phyloP scores from a whole-genome alignment of 2,797 vertebrate species.

The Sciurus carolinensis region DNA sequence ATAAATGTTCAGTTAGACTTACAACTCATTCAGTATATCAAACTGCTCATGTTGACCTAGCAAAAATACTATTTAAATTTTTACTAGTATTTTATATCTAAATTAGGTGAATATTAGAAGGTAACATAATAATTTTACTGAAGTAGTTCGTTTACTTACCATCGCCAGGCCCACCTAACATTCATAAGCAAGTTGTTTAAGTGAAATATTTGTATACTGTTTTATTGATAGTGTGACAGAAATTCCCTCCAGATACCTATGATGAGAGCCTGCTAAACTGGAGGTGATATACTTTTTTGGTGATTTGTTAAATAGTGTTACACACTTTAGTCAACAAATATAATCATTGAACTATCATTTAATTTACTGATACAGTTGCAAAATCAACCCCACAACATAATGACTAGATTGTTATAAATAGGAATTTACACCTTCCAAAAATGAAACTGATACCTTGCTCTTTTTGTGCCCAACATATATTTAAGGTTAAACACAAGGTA shows the following conservation, averaged over 20 bases:
- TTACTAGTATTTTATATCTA: constrained; percentile 45
- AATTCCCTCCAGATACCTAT: constrained; percentile 1
- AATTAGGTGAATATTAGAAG: constrained; percentile 48
- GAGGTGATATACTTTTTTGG: constrained; percentile 61
- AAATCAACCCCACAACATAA: constrained; percentile 64
- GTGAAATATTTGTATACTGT: constrained; percentile 27
- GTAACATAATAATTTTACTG: constrained; percentile 55
- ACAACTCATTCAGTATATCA: constrained; percentile 30
- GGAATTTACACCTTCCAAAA: constrained; percentile 69
- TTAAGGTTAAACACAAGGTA: constrained; percentile 65
- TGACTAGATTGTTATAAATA: constrained; percentile 70
- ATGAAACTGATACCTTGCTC: constrained; percentile 51
- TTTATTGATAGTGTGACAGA: constrained; percentile 57
- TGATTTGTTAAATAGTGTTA: constrained; percentile 66
- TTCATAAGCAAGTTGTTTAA: constrained; percentile 12
- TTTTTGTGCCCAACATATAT: constrained; percentile 56
- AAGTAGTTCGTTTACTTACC: constrained; percentile 45
- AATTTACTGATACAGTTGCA: constrained; percentile 67
- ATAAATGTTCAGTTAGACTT: constrained; percentile 20
- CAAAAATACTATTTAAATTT: constrained; percentile 48
- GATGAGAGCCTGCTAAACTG: constrained; percentile 11
- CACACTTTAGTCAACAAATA: constrained; percentile 55
- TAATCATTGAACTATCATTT: constrained; percentile 51
- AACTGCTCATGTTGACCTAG: constrained; percentile 28
- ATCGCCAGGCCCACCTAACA: background rate